phyloP scores from a whole-genome alignment of 2,888 invertebrate genomes.

The Chrysotoxum bicinctum region DNA sequence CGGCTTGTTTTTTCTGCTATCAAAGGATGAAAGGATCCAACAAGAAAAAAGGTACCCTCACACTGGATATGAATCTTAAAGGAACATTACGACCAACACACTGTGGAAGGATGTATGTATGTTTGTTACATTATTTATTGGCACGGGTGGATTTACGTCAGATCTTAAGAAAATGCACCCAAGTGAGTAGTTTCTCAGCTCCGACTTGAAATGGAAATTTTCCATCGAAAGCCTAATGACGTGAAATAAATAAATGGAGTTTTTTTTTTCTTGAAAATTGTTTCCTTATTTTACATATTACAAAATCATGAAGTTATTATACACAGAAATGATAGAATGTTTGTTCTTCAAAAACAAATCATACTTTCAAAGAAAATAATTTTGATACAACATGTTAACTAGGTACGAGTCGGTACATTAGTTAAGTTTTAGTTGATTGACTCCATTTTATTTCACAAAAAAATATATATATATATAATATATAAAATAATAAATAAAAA shows the following conservation, averaged over 20 bases:
- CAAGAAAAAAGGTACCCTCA: neutral
- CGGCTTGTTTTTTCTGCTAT: slow-evolving; percentile 7
- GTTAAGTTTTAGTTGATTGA: too few species aligned
- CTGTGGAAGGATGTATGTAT: slow-evolving; percentile 43
- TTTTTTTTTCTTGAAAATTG: slow-evolving; percentile 2
- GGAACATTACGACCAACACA: slow-evolving; percentile 53
- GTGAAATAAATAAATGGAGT: slow-evolving; percentile 14
- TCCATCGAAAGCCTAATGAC: slow-evolving; percentile 21
- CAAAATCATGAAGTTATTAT: slow-evolving; percentile 1
- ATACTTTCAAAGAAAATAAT: neutral
- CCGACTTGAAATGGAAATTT: slow-evolving; percentile 56
- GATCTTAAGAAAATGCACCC: slow-evolving; percentile 67
- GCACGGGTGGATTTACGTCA: slow-evolving; percentile 61
- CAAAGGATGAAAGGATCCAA: slow-evolving; percentile 9
- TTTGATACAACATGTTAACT: too few species aligned
- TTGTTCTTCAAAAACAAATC: neutral
- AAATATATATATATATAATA: too few species aligned
- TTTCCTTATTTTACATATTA: neutral
- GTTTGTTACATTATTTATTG: slow-evolving; percentile 69
- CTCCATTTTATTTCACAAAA: too few species aligned
- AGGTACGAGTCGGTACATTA: too few species aligned
- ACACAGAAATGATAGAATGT: too few species aligned
- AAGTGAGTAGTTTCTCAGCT: slow-evolving; percentile 56
- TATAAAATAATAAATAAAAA: too few species aligned
- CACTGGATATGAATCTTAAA: slow-evolving; percentile 35